Evolutionary conservation across 2,888 invertebrate species (phyloP).

Genomic region (Ceriagrion tenellum): DNA sequence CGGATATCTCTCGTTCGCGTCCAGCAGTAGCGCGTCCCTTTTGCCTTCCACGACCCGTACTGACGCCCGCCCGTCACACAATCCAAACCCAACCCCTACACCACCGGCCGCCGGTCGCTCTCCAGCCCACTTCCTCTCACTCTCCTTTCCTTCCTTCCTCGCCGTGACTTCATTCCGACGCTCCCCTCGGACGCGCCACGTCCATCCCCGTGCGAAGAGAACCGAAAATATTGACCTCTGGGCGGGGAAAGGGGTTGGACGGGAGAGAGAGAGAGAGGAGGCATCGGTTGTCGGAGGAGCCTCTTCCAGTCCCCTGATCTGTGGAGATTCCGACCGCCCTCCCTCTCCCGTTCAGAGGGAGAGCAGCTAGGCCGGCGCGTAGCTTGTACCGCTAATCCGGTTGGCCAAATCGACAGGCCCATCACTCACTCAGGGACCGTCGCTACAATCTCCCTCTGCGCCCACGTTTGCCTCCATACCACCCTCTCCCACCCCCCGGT

Average conservation of each 20-base stretch:
- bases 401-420: conserved; percentile 64
- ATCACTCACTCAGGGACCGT: conserved; percentile 59
- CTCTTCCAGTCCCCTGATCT: conserved; percentile 63
- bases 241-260: background rate
- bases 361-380: conserved; percentile 16
- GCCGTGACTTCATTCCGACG: conserved; percentile 50
- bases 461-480: background rate
- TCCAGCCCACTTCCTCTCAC: background rate
- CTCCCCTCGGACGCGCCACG: conserved; percentile 38
- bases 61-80: background rate
- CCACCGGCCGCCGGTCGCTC: background rate
- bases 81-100: background rate
- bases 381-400: conserved; percentile 66
- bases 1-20: background rate
- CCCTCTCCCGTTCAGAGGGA: background rate
- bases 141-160: background rate
- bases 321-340: conserved; percentile 43
- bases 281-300: conserved; percentile 46
- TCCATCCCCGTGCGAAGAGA: conserved; percentile 52
- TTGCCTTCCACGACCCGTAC: background rate
- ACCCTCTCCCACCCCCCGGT: background rate
- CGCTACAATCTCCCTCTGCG: conserved; percentile 50
- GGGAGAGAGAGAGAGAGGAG: conserved; percentile 6
- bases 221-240: conserved; percentile 66
- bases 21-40: background rate